Evolutionary conservation across 2,113 vertebrate species (phyloP).

Genomic region (Tinamus guttatus): DNA sequence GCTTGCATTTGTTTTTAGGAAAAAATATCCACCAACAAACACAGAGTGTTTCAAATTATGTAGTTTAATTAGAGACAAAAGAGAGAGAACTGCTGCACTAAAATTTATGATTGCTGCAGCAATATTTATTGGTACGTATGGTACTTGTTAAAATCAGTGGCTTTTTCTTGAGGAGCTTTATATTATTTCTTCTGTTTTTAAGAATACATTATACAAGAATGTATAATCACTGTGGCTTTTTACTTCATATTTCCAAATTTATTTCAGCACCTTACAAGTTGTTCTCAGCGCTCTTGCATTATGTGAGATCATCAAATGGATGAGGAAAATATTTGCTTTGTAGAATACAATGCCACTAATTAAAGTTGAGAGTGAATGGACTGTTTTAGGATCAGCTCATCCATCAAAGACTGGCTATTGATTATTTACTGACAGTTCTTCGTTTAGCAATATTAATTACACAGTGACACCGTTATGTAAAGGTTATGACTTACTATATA

Average conservation of each 20-base stretch:
- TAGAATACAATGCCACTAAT: slow-evolving; percentile 54
- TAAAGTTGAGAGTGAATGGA: slow-evolving; percentile 53
- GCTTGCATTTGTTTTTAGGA: background rate
- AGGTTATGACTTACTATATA: slow-evolving; percentile 9
- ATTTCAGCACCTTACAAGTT: slow-evolving; percentile 15
- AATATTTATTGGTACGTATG: slow-evolving; percentile 2
- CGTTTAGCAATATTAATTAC: slow-evolving; percentile 57
- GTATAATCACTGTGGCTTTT: background rate
- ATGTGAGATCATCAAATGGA: background rate
- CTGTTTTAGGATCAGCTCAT: slow-evolving; percentile 62
- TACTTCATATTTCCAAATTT: slow-evolving; percentile 2
- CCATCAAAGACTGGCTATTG: slow-evolving; percentile 39
- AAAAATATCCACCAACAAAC: background rate
- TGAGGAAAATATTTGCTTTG: slow-evolving; percentile 23
- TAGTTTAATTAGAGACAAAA: background rate
- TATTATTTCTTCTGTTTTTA: background rate
- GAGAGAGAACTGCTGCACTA: background rate
- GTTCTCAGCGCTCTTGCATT: background rate
- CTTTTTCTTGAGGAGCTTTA: background rate
- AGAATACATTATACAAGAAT: background rate
- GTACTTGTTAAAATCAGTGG: slow-evolving; percentile 3
- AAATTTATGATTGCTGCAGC: background rate
- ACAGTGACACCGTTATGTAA: slow-evolving; percentile 25
- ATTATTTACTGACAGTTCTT: slow-evolving; percentile 57
- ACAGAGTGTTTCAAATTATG: background rate